A percentile compares a stretch with the other conserved stretches of the same genome.
phyloP scores from a whole-genome alignment of 2,888 invertebrate species.

The Camponotus fellah region DNA sequence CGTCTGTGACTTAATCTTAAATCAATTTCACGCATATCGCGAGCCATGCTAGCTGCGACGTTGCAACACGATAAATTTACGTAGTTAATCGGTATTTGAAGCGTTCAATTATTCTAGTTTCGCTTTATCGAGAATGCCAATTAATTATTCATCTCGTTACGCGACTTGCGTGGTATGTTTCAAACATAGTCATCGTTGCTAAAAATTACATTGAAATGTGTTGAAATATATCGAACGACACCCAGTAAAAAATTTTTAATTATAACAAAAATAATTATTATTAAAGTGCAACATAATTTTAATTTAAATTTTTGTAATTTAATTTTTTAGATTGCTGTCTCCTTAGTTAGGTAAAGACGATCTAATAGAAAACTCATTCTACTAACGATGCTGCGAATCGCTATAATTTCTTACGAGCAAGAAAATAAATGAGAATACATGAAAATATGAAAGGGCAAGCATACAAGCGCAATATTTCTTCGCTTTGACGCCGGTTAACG shows the following conservation, averaged over 20 bases:
- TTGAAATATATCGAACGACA: background rate
- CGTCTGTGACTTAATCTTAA: slow-evolving; percentile 60
- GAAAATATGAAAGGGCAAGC: slow-evolving; percentile 34
- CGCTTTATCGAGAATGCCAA: slow-evolving; percentile 46
- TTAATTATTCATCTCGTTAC: slow-evolving; percentile 55
- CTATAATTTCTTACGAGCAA: background rate
- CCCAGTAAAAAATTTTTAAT: background rate
- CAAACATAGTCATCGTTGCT: background rate
- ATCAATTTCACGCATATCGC: slow-evolving; percentile 69
- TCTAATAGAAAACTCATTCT: slow-evolving; percentile 6
- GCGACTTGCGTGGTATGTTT: slow-evolving; percentile 17
- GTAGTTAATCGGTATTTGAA: slow-evolving; percentile 59
- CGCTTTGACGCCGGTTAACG: slow-evolving; percentile 34
- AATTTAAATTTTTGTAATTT: no score
- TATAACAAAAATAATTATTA: background rate
- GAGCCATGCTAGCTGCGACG: background rate
- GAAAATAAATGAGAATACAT: slow-evolving; percentile 26
- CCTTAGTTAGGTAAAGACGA: background rate
- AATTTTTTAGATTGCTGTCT: background rate
- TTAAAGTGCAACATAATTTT: background rate
- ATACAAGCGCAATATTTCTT: slow-evolving; percentile 30
- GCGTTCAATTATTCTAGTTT: slow-evolving; percentile 40
- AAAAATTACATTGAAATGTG: background rate
- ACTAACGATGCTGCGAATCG: slow-evolving; percentile 6
- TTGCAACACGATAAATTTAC: slow-evolving; percentile 47